Base-by-base conservation (phyloP, 2,797 vertebrate genomes). In the Bovichtus variegatus region DNA sequence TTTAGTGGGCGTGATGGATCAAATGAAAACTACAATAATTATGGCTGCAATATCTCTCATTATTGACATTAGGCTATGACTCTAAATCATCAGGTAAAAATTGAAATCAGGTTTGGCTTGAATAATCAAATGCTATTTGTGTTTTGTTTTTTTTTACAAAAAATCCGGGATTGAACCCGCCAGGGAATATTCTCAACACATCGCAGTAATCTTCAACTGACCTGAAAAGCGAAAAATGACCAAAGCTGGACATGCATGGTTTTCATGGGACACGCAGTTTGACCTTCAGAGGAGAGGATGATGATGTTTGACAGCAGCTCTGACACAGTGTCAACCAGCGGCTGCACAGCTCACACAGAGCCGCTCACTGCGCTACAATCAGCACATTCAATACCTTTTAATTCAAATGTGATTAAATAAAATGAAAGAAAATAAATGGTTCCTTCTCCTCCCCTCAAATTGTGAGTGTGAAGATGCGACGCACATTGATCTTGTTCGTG, bases 241-340 rank as follows among this genome's bases (percentile, higher is more conserved):
- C 36, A 18, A 18, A 60, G 38, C 25, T 21, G 19, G 27, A 31
- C 40, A 2, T 34, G 5, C 3, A 2, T 23, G 43, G 9, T 13
- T 64, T 36, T n/a, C 38, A 46, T 21, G 18, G 9, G 57, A 31
- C 21, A 9, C 13, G 16, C 23, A 63, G 44, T 19, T 19, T 13
- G 61, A 66, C 53, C 55, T 67, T 66, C 31, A 25, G 41, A 21
- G 27, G 12, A 21, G 63, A 57, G 50, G 47, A 61, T 6, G 55
- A 12, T 25, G 51, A 18, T 11, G 36, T 16, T 5, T 59, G 40
- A 60, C 75, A 59, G 25, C 43, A 15, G 18, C 55, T 41, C 38
- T 16, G 31, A 53, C n/a, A n/a, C 50, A 5, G 19, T 6, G 34
- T 40, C 43, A 36, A 6, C 7, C 21, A 12, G 53, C 11, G 21